These are phyloP conservation scores for Seriola aureovittata DNA, from an alignment of 2,113 vertebrate genomes.

Conservation along the genomic window DNA sequence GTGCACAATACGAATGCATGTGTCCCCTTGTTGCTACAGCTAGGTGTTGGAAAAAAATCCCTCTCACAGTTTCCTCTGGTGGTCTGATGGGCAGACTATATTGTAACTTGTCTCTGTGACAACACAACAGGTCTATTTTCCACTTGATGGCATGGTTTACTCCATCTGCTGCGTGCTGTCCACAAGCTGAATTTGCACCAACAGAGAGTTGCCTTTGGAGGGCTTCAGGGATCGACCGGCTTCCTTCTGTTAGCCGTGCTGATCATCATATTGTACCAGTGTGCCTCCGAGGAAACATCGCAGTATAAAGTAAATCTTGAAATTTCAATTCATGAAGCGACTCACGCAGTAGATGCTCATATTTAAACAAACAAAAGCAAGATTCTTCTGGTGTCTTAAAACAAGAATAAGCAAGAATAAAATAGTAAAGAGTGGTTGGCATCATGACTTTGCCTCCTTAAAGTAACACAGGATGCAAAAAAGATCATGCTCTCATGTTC, in stretches of 20 bases:
- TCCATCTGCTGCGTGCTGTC: constrained; percentile 81
- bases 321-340: constrained; percentile 42
- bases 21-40: constrained; percentile 33
- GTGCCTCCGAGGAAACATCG: constrained; percentile 35
- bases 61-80: constrained; percentile 58
- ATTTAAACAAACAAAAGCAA: not conserved
- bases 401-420: not conserved
- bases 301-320: constrained; percentile 43
- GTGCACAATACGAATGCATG: constrained; percentile 37
- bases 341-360: not conserved
- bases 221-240: constrained; percentile 73
- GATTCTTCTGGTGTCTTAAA: not conserved
- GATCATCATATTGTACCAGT: constrained; percentile 53
- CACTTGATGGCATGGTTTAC: constrained; percentile 83
- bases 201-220: constrained; percentile 69
- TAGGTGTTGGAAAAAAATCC: constrained; percentile 42
- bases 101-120: constrained; percentile 76
- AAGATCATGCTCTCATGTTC: not conserved
- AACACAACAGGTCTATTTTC: constrained; percentile 85
- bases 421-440: not conserved
- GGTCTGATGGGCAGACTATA: constrained; percentile 62
- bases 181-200: constrained; percentile 75
- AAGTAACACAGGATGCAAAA: not conserved
- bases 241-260: constrained; percentile 67
- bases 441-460: not conserved